Base-by-base conservation (phyloP, 2,888 invertebrate species). In the Eupithecia dodoneata region DNA sequence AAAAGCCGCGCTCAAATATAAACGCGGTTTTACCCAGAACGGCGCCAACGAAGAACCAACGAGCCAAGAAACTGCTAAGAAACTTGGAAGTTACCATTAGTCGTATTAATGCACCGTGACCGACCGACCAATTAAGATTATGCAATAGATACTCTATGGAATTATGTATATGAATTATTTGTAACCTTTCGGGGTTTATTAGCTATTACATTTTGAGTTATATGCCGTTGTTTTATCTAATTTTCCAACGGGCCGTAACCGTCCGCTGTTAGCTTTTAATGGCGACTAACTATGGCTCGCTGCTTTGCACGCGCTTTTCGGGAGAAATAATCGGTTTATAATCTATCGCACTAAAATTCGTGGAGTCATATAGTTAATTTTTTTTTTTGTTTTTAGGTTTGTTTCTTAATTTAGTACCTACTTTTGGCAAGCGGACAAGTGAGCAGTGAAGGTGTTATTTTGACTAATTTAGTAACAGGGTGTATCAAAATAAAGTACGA, bases 81-180 rank as follows among this genome's bases (percentile, higher is more conserved):
- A 87, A 88, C 84, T 84, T 84, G 86, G 86, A 86, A 86, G 84
- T 86, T 82, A 86, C 85, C 88, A 90, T 90, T 90, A 90, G 88
- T 83, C 83, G 88, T 84, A 91, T 89, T 91, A 92, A 92, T 91
- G 87, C 89, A 90, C 88, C 93, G 90, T 93, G 90, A 93, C 92
- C 83, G 90, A 92, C 92, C 83, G 81, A 75, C 88, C 90, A 88
- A 92, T 92, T 92, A 92, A 92, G 90, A 91, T 91, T 86, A 88
- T 85, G 82, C 83, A 79, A 81, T 73, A 88, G 90, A 88, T 90
- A 90, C 82, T 71, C 76, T 74, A 79, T 76, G 79, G 78, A 80
- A 78, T 81, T 81, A 82, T 83, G 80, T 83, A 78, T 81, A 80
- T 80, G 80, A 81, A 81, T 80, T 80, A 82, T 79, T 69, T 69